Evolutionary conservation across 2,113 vertebrate species (phyloP).

Genomic region (Ovis canadensis): DNA sequence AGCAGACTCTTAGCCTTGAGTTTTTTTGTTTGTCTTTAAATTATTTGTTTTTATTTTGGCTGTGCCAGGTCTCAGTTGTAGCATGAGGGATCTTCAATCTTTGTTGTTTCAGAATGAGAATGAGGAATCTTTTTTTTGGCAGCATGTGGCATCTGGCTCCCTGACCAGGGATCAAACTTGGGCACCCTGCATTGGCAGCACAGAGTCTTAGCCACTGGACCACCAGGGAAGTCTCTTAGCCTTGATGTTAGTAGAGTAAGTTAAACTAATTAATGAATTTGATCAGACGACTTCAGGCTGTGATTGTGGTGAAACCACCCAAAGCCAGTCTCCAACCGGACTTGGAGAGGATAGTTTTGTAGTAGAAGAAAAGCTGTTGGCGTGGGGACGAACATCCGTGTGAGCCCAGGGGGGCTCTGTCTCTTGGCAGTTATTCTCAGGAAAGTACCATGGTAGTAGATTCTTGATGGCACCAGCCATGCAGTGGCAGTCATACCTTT

Average conservation of each 20-base stretch:
- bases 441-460: not conserved
- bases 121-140: not conserved
- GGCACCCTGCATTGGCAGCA: not conserved
- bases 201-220: not conserved
- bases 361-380: not conserved
- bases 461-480: not conserved
- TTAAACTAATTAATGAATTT: not conserved
- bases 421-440: not conserved
- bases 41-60: not conserved
- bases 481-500: not conserved
- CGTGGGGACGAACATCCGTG: not conserved
- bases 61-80: not conserved
- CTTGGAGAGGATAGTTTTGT: not conserved
- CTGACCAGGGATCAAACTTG: not conserved
- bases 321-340: not conserved
- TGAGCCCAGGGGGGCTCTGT: not conserved
- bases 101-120: not conserved
- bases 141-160: not conserved
- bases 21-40: not conserved
- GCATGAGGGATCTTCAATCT: not conserved
- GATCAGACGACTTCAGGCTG: not conserved
- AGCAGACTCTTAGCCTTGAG: not conserved
- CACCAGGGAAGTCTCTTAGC: not conserved
- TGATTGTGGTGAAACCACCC: not conserved
- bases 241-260: not conserved